phyloP scores from a whole-genome alignment of 2,113 vertebrate genomes.

The Chaetura pelagica region DNA sequence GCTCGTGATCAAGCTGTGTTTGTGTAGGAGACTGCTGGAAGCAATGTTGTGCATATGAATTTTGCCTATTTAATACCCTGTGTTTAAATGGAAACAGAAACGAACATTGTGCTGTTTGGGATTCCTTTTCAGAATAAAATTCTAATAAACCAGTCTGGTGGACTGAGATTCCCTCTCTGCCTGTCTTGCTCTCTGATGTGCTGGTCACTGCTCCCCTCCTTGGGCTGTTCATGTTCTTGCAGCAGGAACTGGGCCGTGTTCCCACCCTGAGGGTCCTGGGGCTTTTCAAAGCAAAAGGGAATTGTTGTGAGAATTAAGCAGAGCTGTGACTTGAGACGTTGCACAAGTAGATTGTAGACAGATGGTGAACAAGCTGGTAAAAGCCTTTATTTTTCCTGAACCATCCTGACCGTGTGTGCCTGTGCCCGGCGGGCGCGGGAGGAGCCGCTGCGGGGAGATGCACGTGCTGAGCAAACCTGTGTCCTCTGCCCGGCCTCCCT shows the following conservation, averaged over 20 bases:
- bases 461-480: slow-evolving; percentile 60
- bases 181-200: neutral
- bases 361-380: slow-evolving; percentile 50
- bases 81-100: neutral
- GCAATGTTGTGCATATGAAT: neutral
- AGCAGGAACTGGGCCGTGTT: slow-evolving; percentile 14
- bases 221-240: neutral
- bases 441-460: slow-evolving; percentile 69
- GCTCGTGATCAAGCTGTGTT: neutral
- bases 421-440: no score
- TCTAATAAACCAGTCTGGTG: slow-evolving; percentile 31
- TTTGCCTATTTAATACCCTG: neutral
- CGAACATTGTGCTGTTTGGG: slow-evolving; percentile 7
- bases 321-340: slow-evolving; percentile 44
- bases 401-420: no score
- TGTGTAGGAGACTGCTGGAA: slow-evolving; percentile 42
- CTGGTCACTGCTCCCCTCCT: neutral
- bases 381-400: slow-evolving; percentile 77
- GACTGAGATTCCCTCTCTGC: neutral
- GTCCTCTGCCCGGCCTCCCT: slow-evolving; percentile 62
- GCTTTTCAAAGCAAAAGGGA: slow-evolving; percentile 18
- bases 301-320: slow-evolving; percentile 32
- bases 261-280: neutral
- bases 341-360: slow-evolving; percentile 48
- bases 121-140: slow-evolving; percentile 50